Base-by-base conservation (phyloP, 2,888 invertebrate species). In the Lathronympha strigana region DNA sequence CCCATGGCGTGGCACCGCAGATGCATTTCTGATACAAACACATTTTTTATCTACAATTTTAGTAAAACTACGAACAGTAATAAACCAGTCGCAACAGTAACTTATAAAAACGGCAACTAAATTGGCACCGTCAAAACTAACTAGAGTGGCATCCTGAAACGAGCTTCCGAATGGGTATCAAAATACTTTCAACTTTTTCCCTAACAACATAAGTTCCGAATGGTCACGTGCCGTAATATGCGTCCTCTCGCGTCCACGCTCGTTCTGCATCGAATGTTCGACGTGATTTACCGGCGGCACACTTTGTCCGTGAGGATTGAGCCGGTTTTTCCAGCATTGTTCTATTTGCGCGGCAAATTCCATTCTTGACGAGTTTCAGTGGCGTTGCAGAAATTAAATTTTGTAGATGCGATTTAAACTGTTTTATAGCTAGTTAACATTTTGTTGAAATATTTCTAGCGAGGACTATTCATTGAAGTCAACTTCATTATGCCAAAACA, bases 281-380 rank as follows among this genome's bases (percentile, higher is more conserved):
- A 61, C 69, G 75, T 83, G 82, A 86, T 86, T 84, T 83, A 84
- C 76, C 67, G 72, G 66, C 70, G 74, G 76, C 73, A 76, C 80
- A 79, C 78, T 80, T 78, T 72, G 75, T 76, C 68, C 79, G 76
- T 78, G 78, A 71, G 71, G 72, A 69, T 70, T 69, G 73, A 71
- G 73, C 54, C 61, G 28, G 67, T 66, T 66, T 64, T 54, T 54
- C 66, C 36, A 31, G 15, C 40, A 54, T 61, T 61, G 38, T 61
- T 54, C 40, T 61, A 47, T 66, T 61, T 54, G 53, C 38, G 43
- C 23, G 64, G 38, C 31, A 13, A 23, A 40, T 63, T 50, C 28
- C n/a, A 25, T 43, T 51, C n/a, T 17, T 50, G 28, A 50, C 49
- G 17, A 23, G 5, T 13, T 33, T 4, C 23, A 9, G 1, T 23